Percentiles rank a stretch among this genome's conserved stretches.
Evolutionary conservation across 92 coral and sea anemone genomes (phyloP).

Genomic region (Blastomussa wellsi): DNA sequence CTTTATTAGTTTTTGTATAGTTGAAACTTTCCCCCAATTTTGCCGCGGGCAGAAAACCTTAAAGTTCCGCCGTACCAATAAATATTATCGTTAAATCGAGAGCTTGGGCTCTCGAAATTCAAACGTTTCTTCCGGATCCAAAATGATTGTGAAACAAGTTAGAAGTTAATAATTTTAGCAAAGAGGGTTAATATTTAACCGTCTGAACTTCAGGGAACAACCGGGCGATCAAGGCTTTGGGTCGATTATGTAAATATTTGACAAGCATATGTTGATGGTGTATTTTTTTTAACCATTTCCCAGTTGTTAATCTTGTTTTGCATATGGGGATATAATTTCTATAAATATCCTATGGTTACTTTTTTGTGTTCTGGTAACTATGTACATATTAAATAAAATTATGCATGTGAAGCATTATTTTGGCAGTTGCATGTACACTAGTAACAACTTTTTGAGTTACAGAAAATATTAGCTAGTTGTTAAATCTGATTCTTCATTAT

Average conservation of each 20-base stretch:
- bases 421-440: not conserved
- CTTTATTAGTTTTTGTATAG: slow-evolving; percentile 16
- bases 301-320: slow-evolving; percentile 8
- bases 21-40: not conserved
- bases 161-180: not conserved
- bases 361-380: not conserved
- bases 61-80: slow-evolving; percentile 24
- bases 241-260: not conserved
- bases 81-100: slow-evolving; percentile 33
- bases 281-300: not conserved
- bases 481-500: not conserved
- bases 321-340: not conserved
- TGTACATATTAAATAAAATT: too few species aligned
- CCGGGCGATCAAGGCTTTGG: not conserved
- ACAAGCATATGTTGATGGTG: not conserved
- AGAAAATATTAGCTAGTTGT: too few species aligned
- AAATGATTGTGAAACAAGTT: slow-evolving; percentile 3
- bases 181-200: slow-evolving; percentile 29
- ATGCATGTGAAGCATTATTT: too few species aligned
- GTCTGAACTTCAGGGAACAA: not conserved
- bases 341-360: not conserved
- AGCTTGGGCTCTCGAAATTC: slow-evolving; percentile 16
- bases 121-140: slow-evolving; percentile 31
- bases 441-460: too few species aligned
- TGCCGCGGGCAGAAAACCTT: slow-evolving; percentile 9